Base-by-base conservation (phyloP, 2,888 invertebrate species). In the Mesorhabditis sp. region DNA sequence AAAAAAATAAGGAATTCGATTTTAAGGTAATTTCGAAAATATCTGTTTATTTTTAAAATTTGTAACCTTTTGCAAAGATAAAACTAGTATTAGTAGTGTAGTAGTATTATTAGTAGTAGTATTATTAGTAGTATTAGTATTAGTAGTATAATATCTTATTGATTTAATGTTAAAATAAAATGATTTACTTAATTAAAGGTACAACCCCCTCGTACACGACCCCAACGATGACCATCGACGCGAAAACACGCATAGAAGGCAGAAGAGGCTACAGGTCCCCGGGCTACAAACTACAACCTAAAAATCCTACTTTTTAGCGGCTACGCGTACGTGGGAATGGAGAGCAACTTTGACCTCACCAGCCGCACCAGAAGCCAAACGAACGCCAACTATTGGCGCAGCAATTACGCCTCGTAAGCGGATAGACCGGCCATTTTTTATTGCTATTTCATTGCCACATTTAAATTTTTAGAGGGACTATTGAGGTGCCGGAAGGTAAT, bases 341-440 rank as follows among this genome's bases (percentile, higher is more conserved):
- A 80, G 69, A 75, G 78, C 44, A 80, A 76, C 67, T 84, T 77
- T 72, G 81, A 85, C 71, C 71, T 84, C 61, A 75, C 84, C 4
- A 76, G 81, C 62, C 77, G 81, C 64, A 83, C 84, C 15, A 79
- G 81, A 44, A 75, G 75, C 63, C 66, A 43, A 7, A 45, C n/a
- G 13, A 67, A 75, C 62, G 74, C 71, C 62, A 70, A 68, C n/a
- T 74, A 74, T 44, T 73, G 76, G 75, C 74, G 74, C 69, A 74
- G 65, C 42, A 70, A 64, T 7, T 62, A 62, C 63, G 28, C 63
- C 2, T 7, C 58, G 63, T n/a, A 28, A n/a, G 63, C 28, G 41
- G n/a, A 7, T 62, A 6, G 6, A 1, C 63, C 63, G 6, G 6
- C 28, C 41, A n/a, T 15, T 41, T 15, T 6, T 15, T 62, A 7